Base-by-base conservation (phyloP, 2,113 vertebrate species). In the Laticauda laticaudata region DNA sequence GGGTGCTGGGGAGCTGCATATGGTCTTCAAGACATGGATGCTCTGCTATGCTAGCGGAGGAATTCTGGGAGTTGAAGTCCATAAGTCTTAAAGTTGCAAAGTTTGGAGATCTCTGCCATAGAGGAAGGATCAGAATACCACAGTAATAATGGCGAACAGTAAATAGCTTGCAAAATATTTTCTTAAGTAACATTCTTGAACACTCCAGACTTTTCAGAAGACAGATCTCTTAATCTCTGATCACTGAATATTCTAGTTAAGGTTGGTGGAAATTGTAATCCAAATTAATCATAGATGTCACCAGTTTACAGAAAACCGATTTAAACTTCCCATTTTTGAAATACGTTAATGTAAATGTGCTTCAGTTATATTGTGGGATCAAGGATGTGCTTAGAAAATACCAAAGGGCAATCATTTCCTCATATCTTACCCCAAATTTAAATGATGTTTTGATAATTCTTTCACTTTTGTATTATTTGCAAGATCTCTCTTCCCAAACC, bases 391-490 rank as follows among this genome's bases (percentile, higher is more conserved):
- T 39, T 39, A 57, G 54, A 15, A 57, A 85, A 55, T 88, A 21
- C 24, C 23, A 91, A 48, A 91, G 26, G 55, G 39, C 14, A n/a
- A 5, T 9, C 5, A 21, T 59, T 88, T 29, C 34, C 23, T n/a
- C 29, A 53, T 59, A 92, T 23, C 15, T 55, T 29, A 6, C 10
- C 0, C 85, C 26, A 34, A 0, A 0, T 23, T 92, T 45, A 86
- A 89, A 87, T 48, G 39, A 57, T 57, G 29, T 34, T 23, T 59
- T 75, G 87, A 2, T 56, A 39, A 93, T 55, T 61, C 92, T 94
- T 39, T 56, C 3, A 14, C 18, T 87, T 94, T 94, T 2, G 2
- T 51, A 93, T 94, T 92, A 4, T 34, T 95, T 81, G 18, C 75
- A 81, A 43, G 7, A 34, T 89, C 90, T 14, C 56, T 45, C 88